Conservation (phyloP, 2,113 vertebrate species). For the Tachysurus vachellii region DNA sequence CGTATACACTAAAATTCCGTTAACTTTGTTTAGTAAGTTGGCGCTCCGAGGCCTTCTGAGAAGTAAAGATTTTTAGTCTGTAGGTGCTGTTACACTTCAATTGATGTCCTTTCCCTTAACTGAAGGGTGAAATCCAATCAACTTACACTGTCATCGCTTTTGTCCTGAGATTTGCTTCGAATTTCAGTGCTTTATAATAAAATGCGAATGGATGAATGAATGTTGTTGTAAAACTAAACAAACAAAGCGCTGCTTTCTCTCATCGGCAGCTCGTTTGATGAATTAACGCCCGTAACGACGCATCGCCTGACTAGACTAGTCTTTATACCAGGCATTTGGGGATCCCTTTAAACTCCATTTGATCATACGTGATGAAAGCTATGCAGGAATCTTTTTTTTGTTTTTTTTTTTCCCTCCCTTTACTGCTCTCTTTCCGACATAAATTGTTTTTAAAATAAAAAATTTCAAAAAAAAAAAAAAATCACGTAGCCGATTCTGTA, state of each 20-base stretch:
- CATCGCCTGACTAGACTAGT: slow-evolving; percentile 42
- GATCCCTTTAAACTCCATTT: slow-evolving; percentile 55
- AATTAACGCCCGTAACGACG: slow-evolving; percentile 27
- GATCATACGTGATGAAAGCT: slow-evolving; percentile 47
- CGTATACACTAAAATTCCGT: slow-evolving; percentile 17
- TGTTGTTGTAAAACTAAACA: not conserved
- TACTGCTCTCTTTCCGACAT: not conserved
- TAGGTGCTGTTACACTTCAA: slow-evolving; percentile 48
- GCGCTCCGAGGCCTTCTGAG: slow-evolving; percentile 27
- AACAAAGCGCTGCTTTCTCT: slow-evolving; percentile 32
- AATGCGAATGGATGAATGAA: slow-evolving; percentile 27
- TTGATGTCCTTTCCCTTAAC: slow-evolving; percentile 49
- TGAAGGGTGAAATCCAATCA: slow-evolving; percentile 15
- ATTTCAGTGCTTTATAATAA: not conserved
- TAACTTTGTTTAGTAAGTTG: not conserved
- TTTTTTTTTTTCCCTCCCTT: not conserved
- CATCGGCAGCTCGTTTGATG: slow-evolving; percentile 34
- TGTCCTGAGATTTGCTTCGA: not conserved
- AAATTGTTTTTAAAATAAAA: not conserved
- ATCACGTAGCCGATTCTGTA: slow-evolving; percentile 8
- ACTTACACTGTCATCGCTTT: not conserved
- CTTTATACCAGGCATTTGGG: slow-evolving; percentile 36
- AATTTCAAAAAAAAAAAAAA: not conserved
- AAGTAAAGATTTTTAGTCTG: slow-evolving; percentile 6
- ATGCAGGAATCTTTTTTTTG: slow-evolving; percentile 47